Evolutionary conservation across 2,113 vertebrate genomes (phyloP), one percentile per base, ranked within the genome.

Genomic region (Genyomyrus donnyi): DNA sequence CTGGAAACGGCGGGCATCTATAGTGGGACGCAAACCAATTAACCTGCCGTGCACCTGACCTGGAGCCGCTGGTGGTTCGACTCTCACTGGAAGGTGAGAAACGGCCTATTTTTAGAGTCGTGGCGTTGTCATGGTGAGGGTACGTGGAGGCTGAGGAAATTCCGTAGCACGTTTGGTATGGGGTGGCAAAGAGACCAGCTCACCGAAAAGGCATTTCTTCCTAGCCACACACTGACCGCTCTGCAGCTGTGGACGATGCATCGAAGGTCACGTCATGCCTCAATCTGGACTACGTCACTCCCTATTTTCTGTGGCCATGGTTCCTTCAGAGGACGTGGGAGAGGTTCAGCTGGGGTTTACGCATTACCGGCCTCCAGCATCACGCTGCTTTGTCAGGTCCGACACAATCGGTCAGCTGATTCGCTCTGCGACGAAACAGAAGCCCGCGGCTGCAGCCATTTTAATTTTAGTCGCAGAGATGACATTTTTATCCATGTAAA

Each of bases 61-160:
- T 27, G 31, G 10, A 42, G 49, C 49, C 1, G 39, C 74, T 45
- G 49, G 49, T 39, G 31, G 31, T 56, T 53, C 49, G 31, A 83
- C 70, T 70, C 88, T 42, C 74, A 6, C 74, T 42, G 15, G 88
- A 50, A 89, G 66, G 88, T 39, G 70, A 80, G 74, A 45, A n/a
- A 50, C 48, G 0, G 35, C 31, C 49, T 5, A 52, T 53, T 83
- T 58, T 48, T 5, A 88, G 17, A 19, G 35, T 62, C 1, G 53
- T 27, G 87, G 24, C 56, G 35, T n/a, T 46, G 56, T 31, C 62
- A 70, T 70, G 62, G 62, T 70, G 62, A 70, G 62, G 62, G 10
- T 31, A 4, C 62, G 10, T 80, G 74, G 7, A 42, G 13, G 74
- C 35, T 39, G 2, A 80, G 31, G 31, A 42, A 8, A 80, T 80